Percentiles rank a stretch among this genome's conserved stretches.
Conservation (phyloP, 2,888 invertebrate genomes). For the Epirrita christyi region DNA sequence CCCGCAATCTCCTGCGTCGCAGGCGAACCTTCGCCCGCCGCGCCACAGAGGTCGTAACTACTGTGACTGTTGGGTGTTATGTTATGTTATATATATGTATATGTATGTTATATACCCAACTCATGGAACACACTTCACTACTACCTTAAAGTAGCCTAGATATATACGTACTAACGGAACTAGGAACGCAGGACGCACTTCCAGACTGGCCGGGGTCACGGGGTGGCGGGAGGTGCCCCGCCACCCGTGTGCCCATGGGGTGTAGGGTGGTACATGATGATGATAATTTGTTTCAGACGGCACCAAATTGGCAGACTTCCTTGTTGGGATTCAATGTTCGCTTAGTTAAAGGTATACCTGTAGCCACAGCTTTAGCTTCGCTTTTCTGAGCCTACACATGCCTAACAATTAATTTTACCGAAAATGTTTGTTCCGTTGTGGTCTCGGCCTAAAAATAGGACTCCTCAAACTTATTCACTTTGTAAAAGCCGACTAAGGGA, state of each 20-base stretch:
- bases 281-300: conserved; percentile 44
- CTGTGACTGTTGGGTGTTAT: too few relatives aligned
- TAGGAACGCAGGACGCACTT: conserved; percentile 36
- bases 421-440: too few relatives aligned
- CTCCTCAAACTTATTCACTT: too few relatives aligned
- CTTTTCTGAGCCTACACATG: background rate
- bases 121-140: background rate
- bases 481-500: too few relatives aligned
- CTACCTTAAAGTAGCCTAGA: conserved; percentile 15
- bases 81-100: too few relatives aligned
- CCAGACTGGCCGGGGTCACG: conserved; percentile 31
- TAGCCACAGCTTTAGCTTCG: conserved; percentile 16
- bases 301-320: conserved; percentile 43
- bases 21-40: too few relatives aligned
- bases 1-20: too few relatives aligned
- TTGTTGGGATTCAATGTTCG: conserved; percentile 39
- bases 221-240: conserved; percentile 19
- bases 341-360: conserved; percentile 24
- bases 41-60: too few relatives aligned
- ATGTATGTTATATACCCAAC: too few relatives aligned
- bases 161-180: conserved; percentile 14
- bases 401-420: too few relatives aligned
- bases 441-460: too few relatives aligned
- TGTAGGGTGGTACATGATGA: conserved; percentile 35
- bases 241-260: conserved; percentile 6